Evolutionary conservation across 1,140 invertebrate species (phyloP).

Genomic region (Melanaphis sacchari): DNA sequence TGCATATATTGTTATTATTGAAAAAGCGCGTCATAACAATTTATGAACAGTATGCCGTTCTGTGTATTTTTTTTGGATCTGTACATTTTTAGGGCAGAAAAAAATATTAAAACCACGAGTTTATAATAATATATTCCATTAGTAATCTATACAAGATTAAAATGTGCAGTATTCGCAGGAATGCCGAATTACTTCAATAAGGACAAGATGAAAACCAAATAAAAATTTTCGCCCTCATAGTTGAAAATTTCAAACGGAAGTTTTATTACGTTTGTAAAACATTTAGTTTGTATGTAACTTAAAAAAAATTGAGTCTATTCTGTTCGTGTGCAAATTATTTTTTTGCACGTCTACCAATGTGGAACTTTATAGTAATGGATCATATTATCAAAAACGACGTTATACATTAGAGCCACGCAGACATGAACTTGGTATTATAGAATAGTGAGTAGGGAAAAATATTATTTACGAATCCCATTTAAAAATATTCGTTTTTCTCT

Average conservation of each 20-base stretch:
- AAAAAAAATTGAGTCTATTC: neutral
- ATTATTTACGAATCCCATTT: neutral
- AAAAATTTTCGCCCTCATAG: neutral
- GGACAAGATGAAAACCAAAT: neutral
- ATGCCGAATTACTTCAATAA: neutral
- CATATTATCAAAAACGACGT: constrained; percentile 18
- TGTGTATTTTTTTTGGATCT: neutral
- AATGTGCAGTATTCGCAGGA: neutral
- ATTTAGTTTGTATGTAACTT: neutral
- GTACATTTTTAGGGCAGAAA: neutral
- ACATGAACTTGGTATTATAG: neutral
- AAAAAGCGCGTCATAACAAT: neutral
- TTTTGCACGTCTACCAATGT: neutral
- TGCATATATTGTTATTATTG: neutral
- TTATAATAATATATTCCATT: neutral
- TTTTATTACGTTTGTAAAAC: neutral
- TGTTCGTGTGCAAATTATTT: neutral
- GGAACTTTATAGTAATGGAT: neutral
- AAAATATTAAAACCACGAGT: neutral
- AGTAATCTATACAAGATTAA: neutral
- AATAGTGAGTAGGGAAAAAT: neutral
- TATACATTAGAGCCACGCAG: neutral
- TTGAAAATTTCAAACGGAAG: neutral
- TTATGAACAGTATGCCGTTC: neutral
- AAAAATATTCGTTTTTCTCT: neutral